These are phyloP conservation scores for Napeogenes inachia DNA, from an alignment of 2,888 invertebrate species.

Conservation along the genomic window DNA sequence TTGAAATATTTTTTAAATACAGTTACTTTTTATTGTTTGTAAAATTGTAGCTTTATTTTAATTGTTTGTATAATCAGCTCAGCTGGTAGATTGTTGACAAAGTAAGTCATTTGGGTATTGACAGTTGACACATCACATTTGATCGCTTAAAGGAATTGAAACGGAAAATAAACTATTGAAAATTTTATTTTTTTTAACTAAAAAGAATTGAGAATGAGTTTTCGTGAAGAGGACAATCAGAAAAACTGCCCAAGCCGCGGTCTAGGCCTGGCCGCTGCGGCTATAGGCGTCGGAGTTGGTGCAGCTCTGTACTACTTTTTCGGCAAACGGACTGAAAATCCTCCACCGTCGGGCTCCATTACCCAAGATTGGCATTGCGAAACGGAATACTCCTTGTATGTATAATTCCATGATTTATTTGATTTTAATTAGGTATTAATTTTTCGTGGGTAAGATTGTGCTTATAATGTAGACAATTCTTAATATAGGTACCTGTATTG, in stretches of 20 bases:
- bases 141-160: not conserved
- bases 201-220: constrained; percentile 47
- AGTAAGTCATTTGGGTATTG: not conserved
- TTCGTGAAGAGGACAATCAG: constrained; percentile 56
- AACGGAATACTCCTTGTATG: constrained; percentile 37
- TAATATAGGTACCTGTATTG: too few species aligned
- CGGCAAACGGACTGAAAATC: constrained; percentile 54
- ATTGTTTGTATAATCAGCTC: too few species aligned
- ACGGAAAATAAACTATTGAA: constrained; percentile 5
- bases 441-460: not conserved
- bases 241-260: constrained; percentile 61
- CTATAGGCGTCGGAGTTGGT: constrained; percentile 66
- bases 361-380: constrained; percentile 50
- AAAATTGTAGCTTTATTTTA: too few species aligned
- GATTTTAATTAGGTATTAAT: not conserved
- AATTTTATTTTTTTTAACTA: constrained; percentile 1
- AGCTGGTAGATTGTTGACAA: not conserved
- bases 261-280: constrained; percentile 61
- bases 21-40: too few species aligned
- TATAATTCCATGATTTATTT: constrained; percentile 7
- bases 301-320: constrained; percentile 68
- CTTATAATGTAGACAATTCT: not conserved
- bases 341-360: constrained; percentile 51
- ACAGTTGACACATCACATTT: not conserved
- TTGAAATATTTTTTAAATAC: too few species aligned